Evolutionary conservation across 2,888 invertebrate species (phyloP), one percentile per base, ranked within the genome.

Genomic region (Macrophya alboannulata): DNA sequence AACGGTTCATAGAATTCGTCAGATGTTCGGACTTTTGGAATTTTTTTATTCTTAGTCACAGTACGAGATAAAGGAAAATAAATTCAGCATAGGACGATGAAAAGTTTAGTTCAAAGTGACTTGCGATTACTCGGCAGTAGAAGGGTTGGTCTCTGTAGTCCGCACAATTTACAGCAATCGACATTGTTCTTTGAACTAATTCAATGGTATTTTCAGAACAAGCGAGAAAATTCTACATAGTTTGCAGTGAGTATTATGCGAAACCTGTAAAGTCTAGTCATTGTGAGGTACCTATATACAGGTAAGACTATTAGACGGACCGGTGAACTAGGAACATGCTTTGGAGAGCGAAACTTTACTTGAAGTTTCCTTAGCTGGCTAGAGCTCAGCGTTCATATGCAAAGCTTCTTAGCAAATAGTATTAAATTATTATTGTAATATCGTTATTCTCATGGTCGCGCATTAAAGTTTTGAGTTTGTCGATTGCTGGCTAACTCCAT

Each of bases 401-500:
- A 84, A 84, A 84, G 84, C 84, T 84, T 45, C 84, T 84, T 84
- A 84, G 74, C 74, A 74, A 84, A 84, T 84, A 62, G 76, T 84
- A 81, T 81, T 81, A 59, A 37, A 59, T 81, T 62, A 62, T 81
- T 81, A 59, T 81, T 81, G 59, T 81, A 81, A 62, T 81, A 62
- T 81, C 81, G 81, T 81, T 81, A 81, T 40, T 62, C 62, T 62
- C 81, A 62, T 81, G 59, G 81, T 62, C 81, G n/a, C 8, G 62
- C 55, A 55, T 81, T 81, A 21, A 62, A 81, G 51, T 81, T 62
- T 59, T 21, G 59, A 59, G 31, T 25, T 43, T 59, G 8, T 40
- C 62, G 62, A 81, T 81, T 62, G 81, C 62, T 43, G 81, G 62
- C 62, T 25, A 81, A 40, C 62, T 81, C 25, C 59, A 15, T 62